Conservation (phyloP, 1,140 invertebrate genomes). For the Dendrolimus punctatus region DNA sequence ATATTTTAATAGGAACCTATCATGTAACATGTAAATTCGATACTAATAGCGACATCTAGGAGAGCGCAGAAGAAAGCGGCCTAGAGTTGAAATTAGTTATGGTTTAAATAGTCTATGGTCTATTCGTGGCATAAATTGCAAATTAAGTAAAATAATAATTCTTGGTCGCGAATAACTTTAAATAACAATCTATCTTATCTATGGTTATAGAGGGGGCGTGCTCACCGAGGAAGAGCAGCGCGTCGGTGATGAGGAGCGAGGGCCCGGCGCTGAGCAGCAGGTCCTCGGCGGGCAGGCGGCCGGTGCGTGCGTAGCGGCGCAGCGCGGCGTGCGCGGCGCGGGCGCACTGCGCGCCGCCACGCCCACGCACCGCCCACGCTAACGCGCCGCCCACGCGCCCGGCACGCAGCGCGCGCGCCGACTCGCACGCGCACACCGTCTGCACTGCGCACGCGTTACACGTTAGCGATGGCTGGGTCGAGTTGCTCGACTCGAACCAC, state of each 20-base stretch:
- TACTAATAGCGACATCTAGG: too few relatives aligned
- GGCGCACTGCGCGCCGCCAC: conserved; percentile 80
- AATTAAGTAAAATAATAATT: too few relatives aligned
- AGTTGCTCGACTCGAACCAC: too few relatives aligned
- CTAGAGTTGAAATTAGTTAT: too few relatives aligned
- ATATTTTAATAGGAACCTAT: too few relatives aligned
- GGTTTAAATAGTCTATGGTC: too few relatives aligned
- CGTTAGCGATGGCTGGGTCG: too few relatives aligned
- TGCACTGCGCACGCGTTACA: conserved; percentile 22
- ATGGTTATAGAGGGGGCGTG: background rate
- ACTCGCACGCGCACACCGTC: conserved; percentile 22
- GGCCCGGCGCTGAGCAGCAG: conserved; percentile 84
- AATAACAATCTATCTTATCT: too few relatives aligned
- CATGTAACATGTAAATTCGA: too few relatives aligned
- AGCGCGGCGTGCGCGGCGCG: conserved; percentile 82
- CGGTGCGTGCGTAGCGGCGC: conserved; percentile 75
- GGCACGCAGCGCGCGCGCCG: conserved; percentile 35
- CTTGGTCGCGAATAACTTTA: too few relatives aligned
- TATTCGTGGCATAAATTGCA: too few relatives aligned
- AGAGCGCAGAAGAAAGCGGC: too few relatives aligned
- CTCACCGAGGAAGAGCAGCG: conserved; percentile 21
- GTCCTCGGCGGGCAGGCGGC: conserved; percentile 79
- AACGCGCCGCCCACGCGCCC: conserved; percentile 79
- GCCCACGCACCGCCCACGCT: conserved; percentile 85
- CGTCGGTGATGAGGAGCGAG: conserved; percentile 17